Evolutionary conservation across 92 coral and sea anemone genomes (phyloP), one percentile per base, ranked within the genome.

Genomic region (Palythoa caribaeorum): DNA sequence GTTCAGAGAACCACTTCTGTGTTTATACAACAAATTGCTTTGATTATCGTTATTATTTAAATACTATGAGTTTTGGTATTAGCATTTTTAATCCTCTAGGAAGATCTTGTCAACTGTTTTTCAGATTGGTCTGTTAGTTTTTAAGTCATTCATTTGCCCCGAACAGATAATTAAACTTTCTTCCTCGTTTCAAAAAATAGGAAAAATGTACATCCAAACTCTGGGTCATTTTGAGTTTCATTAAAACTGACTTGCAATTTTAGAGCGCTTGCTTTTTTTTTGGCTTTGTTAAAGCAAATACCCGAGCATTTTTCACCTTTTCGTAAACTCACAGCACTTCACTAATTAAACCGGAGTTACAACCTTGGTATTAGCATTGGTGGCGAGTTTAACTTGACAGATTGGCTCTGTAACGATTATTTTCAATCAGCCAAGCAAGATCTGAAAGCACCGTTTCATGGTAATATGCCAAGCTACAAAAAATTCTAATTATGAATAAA

Each of bases 401-500:
- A 48, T 19, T 48, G 40, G 16, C 52, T 73, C n/a, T 48, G 10
- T 20, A 11, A 44, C n/a, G 55, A 77, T n/a, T 53, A 19, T 28
- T 77, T 40, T n/a, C 15, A 20, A 40, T 65, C 36, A 19, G 39
- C 71, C 44, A 21, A 44, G 9, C 48, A 21, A 44, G 59, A 80
- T 38, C 66, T 15, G 39, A 54, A 81, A 66, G 28, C 74, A 28
- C 48, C 75, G 86, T 81, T 66, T 48, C 86, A 48, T 20, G 11
- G 86, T 71, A 51, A 81, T 81, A 74, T 65, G 86, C 86, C 6
- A 52, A n/a, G 37, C 60, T 47, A 40, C 74, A 35, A 81, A 81
- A 81, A 65, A 81, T 81, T 81, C 86, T 66, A 63, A 81, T 81
- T 81, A 66, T 65, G 47, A 79, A 52, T 59, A 77, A 35, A 28